Evolutionary conservation across 2,888 invertebrate genomes (phyloP), one percentile per base, ranked within the genome.

Genomic region (Tiliacea citrago): DNA sequence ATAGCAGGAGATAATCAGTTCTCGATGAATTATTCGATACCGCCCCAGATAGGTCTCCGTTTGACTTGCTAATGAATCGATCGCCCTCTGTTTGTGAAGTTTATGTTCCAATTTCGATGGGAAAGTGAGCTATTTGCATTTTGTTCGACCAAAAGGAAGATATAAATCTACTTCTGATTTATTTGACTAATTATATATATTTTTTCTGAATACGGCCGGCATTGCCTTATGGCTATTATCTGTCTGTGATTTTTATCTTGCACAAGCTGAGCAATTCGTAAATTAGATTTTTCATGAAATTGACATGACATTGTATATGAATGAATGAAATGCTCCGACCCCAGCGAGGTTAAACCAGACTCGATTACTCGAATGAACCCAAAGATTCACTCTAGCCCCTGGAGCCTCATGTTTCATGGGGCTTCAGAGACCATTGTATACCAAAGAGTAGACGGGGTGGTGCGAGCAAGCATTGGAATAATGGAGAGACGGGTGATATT

Each of bases 61-160:
- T 88, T 88, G 88, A 89, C 88, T 91, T 90, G 88, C 87, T 88
- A 91, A 91, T 90, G 88, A 87, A 80, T 79, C 81, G 82, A 76
- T 79, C 69, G 74, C 78, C 79, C 75, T 79, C 82, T 85, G 80
- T 86, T 87, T 87, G 84, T 63, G 68, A 49, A 72, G 73, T 69
- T 78, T 74, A 73, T 76, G 85, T 81, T 77, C 74, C 81, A 81
- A 81, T 82, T 75, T 62, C 35, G 55, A 68, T 74, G 63, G 68
- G 47, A 68, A 82, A 79, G 63, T 63, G 70, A 68, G 35, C 9
- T 63, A 83, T 86, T 83, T 82, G 77, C 77, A 75, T 70, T 69
- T 71, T 53, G 51, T 42, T 35, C 13, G 18, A 24, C 49, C 58
- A 68, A 35, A 55, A 61, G 61, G 12, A 75, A 71, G 35, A 47